Evolutionary conservation across 2,113 vertebrate genomes (phyloP).

Genomic region (Corythoichthys intestinalis): DNA sequence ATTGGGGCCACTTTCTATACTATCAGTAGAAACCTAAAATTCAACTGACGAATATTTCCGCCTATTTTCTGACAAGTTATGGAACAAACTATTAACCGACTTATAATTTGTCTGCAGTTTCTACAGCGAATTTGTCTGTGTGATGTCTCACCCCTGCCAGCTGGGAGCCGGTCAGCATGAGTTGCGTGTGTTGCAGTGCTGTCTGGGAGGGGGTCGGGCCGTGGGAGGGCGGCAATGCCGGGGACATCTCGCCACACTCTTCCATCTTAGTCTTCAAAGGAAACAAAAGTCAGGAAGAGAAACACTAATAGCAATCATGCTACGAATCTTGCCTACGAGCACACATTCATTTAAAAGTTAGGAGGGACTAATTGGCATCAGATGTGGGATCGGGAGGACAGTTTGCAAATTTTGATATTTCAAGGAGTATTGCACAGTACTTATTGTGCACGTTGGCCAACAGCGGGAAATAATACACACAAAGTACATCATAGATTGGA

Average conservation of each 20-base stretch:
- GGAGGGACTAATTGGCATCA: neutral
- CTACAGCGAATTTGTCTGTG: neutral
- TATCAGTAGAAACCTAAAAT: no score
- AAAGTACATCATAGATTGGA: no score
- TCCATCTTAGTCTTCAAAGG: conserved; percentile 79
- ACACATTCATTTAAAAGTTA: neutral
- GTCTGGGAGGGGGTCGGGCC: conserved; percentile 78
- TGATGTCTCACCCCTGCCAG: conserved; percentile 81
- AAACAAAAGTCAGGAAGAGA: conserved; percentile 31
- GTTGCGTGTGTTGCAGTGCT: conserved; percentile 84
- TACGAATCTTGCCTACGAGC: neutral
- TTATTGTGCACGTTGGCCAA: no score
- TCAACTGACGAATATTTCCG: no score
- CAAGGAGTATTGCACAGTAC: no score
- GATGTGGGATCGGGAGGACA: neutral
- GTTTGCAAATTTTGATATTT: no score
- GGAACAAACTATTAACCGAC: no score
- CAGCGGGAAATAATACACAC: no score
- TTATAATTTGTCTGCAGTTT: no score
- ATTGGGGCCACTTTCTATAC: no score
- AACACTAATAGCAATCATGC: neutral
- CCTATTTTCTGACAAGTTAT: no score
- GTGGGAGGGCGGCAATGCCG: conserved; percentile 72
- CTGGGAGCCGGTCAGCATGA: conserved; percentile 87
- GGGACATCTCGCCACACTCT: conserved; percentile 79